Evolutionary conservation across 2,797 vertebrate genomes (phyloP), one percentile per base, ranked within the genome.

Genomic region (Clarias fuscus): DNA sequence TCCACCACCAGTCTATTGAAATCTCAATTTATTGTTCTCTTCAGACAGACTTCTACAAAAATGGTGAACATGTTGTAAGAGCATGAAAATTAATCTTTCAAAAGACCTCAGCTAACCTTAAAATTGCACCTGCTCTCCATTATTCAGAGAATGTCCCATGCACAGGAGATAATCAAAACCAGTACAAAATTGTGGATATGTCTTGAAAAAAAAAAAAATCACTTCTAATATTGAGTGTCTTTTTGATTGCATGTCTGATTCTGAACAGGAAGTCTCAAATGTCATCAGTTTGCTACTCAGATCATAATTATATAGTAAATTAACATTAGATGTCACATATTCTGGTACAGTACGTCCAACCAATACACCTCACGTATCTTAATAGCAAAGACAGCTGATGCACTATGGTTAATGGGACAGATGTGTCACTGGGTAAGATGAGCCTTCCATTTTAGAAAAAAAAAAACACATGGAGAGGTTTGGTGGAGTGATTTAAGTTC

Each of bases 1-100:
- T 27, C 37, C 59, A 56, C 53, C 53, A 14, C 37, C 71, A 73
- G 48, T 85, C 92, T 92, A 92, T 92, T 93, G 91, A 91, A 94
- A 92, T 91, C 91, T 90, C 89, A 91, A 93, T 94, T 95, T 95
- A 95, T 94, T 95, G 92, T 94, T 94, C 87, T 94, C 88, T 90
- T 93, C 89, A 91, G 93, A 94, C 92, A 94, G 86, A 92, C 93
- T 88, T 91, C 92, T 93, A 95, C 93, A 94, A 94, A 48, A 95
- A 94, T 91, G 91, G 87, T 90, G 87, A 90, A 87, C 91, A 93
- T 86, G 83, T 88, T 90, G 91, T 89, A 88, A 86, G 90, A 77
- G 85, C 91, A 92, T 92, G 90, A 93, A 85, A 62, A 65, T 87
- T 73, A 87, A 79, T 89, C 89, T 89, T 88, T 89, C 89, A 87